Evolutionary conservation across 2,888 invertebrate genomes (phyloP), one percentile per base, ranked within the genome.

Genomic region (Oligia latruncula): DNA sequence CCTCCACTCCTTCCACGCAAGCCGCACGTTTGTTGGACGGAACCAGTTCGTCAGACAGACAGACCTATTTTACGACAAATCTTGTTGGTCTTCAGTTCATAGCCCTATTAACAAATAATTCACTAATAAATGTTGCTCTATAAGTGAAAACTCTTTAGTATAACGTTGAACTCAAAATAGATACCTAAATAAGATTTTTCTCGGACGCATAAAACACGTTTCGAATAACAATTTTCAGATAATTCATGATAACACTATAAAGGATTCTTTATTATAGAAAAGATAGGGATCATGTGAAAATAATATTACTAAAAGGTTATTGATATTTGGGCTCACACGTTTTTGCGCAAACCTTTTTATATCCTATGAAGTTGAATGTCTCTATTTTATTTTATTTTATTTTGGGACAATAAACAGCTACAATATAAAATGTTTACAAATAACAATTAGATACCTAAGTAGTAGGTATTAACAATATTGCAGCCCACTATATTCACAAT

Each of bases 271-370:
- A 49, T 29, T 29, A 29, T 29, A 29, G 2, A 66, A 66, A 71
- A 65, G 6, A 20, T 40, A 64, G 23, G 29, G 23, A 67, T 52
- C 49, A 43, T 49, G 23, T 58, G 29, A 49, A 65, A 74, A 46
- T 81, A 46, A 49, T 46, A 40, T 67, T 49, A 40, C 55, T 55
- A n/a, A 82, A 81, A 67, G 62, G 58, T 67, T 77, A 82, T 49
- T 77, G 82, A 46, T 81, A 71, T 81, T 71, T 82, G 62, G 8
- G 55, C 55, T 62, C 15, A 49, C 77, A 58, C 49, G 29, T 29
- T 67, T 64, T n/a, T 46, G 43, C 15, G 68, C 15, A 74, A 74
- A 49, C 49, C 23, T 17, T 70, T 81, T 64, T 52, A 65, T 68
- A 29, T 81, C 23, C n/a, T 68, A 17, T 58, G 29, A 58, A 74